A percentile compares a stretch with the other conserved stretches of the same genome.
Evolutionary conservation across 2,888 invertebrate species (phyloP).

Genomic region (Tiliacea citrago): DNA sequence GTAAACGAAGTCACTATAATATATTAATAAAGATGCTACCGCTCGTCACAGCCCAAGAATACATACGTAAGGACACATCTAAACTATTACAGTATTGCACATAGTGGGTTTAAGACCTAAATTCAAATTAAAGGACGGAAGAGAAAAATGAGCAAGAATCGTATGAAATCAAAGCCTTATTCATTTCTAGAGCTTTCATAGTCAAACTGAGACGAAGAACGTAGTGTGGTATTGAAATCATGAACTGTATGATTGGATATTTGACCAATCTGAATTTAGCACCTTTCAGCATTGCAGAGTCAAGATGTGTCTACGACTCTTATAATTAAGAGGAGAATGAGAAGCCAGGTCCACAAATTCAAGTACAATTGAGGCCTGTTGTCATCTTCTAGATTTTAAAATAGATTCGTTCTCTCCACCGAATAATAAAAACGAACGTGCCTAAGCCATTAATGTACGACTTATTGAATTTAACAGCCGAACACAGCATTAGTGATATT

Average conservation of each 20-base stretch:
- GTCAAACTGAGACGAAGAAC: constrained; percentile 5
- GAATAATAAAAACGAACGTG: constrained; percentile 25
- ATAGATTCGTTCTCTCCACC: constrained; percentile 34
- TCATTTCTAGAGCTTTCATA: constrained; percentile 23
- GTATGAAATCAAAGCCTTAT: constrained; percentile 46
- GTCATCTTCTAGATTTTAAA: constrained; percentile 19
- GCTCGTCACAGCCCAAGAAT: constrained; percentile 81
- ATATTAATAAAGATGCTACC: constrained; percentile 38
- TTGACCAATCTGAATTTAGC: background rate
- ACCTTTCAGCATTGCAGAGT: constrained; percentile 16
- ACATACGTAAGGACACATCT: constrained; percentile 75
- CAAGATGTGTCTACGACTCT: constrained; percentile 1
- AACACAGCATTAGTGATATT: constrained; percentile 83
- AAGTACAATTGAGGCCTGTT: background rate
- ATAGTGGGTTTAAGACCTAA: constrained; percentile 59
- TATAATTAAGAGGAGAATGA: background rate
- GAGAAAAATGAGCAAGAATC: constrained; percentile 83
- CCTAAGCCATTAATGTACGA: constrained; percentile 50
- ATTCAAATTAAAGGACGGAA: constrained; percentile 83
- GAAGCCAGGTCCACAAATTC: background rate
- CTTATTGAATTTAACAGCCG: constrained; percentile 63
- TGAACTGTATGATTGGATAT: constrained; percentile 5
- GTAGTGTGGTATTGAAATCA: constrained; percentile 9
- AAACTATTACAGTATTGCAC: constrained; percentile 64
- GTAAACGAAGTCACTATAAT: constrained; percentile 50